These are phyloP conservation scores for Myzus persicae DNA, from an alignment of 1,140 invertebrate genomes.

Conservation along the genomic window DNA sequence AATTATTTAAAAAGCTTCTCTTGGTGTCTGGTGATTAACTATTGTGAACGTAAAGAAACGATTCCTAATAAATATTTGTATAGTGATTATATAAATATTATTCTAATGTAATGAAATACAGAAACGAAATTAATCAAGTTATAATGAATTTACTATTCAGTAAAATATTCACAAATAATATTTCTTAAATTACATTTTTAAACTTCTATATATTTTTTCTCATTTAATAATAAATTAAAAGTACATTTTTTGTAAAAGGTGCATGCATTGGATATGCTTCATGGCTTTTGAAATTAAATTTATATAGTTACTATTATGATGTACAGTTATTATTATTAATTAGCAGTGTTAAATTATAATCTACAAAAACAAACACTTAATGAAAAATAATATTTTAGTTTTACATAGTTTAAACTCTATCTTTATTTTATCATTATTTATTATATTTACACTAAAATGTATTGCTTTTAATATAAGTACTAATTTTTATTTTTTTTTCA, in stretches of 20 bases:
- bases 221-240: neutral
- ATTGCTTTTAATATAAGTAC: neutral
- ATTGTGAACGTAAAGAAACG: neutral
- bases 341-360: neutral
- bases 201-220: neutral
- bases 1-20: neutral
- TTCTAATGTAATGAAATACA: neutral
- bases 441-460: neutral
- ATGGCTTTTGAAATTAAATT: neutral
- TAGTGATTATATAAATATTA: neutral
- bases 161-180: neutral
- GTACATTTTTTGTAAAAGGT: neutral
- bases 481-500: neutral
- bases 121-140: neutral
- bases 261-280: neutral
- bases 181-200: neutral
- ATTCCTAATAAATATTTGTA: neutral
- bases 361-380: neutral
- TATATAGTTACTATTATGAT: neutral
- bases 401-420: neutral
- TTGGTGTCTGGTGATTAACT: neutral
- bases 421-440: neutral
- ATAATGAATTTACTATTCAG: too few species aligned
- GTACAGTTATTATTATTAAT: neutral
- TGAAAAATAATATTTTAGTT: neutral